Conservation (phyloP, 2,888 invertebrate species). For the Amorpha juglandis region DNA sequence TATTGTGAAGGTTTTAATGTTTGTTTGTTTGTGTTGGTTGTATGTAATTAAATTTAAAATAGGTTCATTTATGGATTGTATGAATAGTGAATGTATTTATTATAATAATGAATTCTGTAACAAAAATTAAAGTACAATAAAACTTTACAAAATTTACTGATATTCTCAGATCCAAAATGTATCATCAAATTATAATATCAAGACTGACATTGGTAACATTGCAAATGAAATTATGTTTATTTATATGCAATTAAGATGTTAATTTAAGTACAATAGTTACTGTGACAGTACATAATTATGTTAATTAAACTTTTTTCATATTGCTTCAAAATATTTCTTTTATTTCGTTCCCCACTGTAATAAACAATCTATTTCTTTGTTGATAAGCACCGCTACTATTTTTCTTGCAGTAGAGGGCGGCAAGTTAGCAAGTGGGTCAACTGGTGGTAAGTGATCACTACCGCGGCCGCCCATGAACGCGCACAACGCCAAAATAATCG, state of each 20-base stretch:
- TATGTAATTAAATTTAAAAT: constrained; percentile 52
- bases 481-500: no score
- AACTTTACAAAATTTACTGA: constrained; percentile 29
- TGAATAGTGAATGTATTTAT: constrained; percentile 45
- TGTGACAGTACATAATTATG: constrained; percentile 70
- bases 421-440: no score
- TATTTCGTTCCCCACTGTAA: constrained; percentile 36
- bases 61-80: constrained; percentile 38
- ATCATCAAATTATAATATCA: constrained; percentile 39
- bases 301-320: constrained; percentile 72
- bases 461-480: no score
- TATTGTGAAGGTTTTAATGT: constrained; percentile 40
- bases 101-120: neutral
- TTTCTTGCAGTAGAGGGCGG: no score
- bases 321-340: constrained; percentile 62
- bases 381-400: no score
- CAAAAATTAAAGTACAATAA: neutral
- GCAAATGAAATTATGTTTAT: constrained; percentile 50
- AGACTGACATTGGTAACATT: constrained; percentile 65
- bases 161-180: constrained; percentile 6
- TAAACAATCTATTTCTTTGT: neutral
- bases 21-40: constrained; percentile 52
- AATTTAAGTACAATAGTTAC: constrained; percentile 77
- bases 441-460: no score
- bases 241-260: constrained; percentile 51